Evolutionary conservation across 1,140 invertebrate genomes (phyloP).

Genomic region (Mamestra configurata): DNA sequence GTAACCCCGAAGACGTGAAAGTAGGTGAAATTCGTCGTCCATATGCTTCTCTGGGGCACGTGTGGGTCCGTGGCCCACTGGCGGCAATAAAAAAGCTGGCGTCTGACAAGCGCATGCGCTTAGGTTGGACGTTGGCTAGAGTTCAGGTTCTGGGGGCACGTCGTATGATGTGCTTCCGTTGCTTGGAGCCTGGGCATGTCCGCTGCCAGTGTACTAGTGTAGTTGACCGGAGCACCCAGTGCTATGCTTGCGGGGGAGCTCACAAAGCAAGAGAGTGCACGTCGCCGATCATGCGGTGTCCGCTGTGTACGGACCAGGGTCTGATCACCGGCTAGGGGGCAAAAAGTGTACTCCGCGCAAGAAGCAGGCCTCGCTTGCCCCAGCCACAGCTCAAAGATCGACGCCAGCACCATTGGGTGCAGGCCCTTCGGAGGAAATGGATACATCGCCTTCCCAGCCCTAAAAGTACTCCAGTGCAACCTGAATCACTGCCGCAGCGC

Average conservation of each 20-base stretch:
- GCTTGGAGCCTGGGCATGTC: conserved; percentile 46
- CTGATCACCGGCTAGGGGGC: neutral
- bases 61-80: conserved; percentile 50
- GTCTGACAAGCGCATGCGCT: neutral
- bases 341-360: conserved; percentile 25
- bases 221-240: conserved; percentile 3
- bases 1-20: conserved; percentile 41
- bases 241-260: neutral
- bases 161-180: conserved; percentile 57
- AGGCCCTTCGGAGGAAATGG: neutral
- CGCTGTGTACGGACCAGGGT: neutral
- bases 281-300: neutral
- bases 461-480: no score
- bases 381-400: neutral
- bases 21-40: conserved; percentile 50
- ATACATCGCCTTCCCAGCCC: no score
- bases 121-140: conserved; percentile 48
- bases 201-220: conserved; percentile 44
- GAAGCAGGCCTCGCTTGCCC: neutral
- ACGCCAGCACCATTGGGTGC: neutral
- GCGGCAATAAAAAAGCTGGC: conserved; percentile 23
- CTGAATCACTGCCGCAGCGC: no score
- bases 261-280: conserved; percentile 21
- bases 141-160: conserved; percentile 48
- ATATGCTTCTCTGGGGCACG: conserved; percentile 5